These are phyloP conservation scores for Monopterus albus DNA, from an alignment of 2,113 vertebrate genomes.

Conservation along the genomic window DNA sequence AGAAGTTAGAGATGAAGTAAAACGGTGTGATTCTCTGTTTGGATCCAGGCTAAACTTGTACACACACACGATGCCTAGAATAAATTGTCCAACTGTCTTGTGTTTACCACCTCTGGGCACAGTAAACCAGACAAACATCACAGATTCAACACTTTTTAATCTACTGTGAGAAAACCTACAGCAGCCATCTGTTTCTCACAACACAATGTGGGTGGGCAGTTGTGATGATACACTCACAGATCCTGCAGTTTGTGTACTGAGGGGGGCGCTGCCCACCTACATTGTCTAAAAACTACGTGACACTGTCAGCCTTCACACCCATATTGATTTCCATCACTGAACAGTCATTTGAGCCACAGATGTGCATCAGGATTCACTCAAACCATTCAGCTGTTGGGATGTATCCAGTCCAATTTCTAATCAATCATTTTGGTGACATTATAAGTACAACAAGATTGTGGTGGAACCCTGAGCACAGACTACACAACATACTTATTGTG, in stretches of 20 bases:
- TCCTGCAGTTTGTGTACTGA: background rate
- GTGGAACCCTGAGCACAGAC: slow-evolving; percentile 2
- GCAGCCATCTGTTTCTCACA: background rate
- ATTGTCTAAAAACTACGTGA: background rate
- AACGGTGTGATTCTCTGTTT: too few species aligned
- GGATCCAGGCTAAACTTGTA: background rate
- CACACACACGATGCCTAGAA: background rate
- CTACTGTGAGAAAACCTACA: too few species aligned
- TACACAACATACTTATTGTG: background rate
- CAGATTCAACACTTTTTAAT: too few species aligned
- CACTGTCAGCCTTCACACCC: background rate
- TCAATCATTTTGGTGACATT: background rate
- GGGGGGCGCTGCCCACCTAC: slow-evolving; percentile 26
- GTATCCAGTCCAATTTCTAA: background rate
- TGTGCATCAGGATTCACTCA: background rate
- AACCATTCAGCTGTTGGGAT: slow-evolving; percentile 31
- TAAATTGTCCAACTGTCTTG: background rate
- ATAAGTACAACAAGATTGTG: background rate
- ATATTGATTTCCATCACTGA: too few species aligned
- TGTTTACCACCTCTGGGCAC: too few species aligned
- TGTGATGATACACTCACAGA: background rate
- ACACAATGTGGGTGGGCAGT: slow-evolving; percentile 14
- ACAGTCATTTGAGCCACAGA: background rate
- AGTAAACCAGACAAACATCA: too few species aligned
- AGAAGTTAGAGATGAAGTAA: too few species aligned